A percentile compares a stretch with the other conserved stretches of the same genome.
Conservation (phyloP, 2,888 invertebrate genomes). For the Rutpela maculata region DNA sequence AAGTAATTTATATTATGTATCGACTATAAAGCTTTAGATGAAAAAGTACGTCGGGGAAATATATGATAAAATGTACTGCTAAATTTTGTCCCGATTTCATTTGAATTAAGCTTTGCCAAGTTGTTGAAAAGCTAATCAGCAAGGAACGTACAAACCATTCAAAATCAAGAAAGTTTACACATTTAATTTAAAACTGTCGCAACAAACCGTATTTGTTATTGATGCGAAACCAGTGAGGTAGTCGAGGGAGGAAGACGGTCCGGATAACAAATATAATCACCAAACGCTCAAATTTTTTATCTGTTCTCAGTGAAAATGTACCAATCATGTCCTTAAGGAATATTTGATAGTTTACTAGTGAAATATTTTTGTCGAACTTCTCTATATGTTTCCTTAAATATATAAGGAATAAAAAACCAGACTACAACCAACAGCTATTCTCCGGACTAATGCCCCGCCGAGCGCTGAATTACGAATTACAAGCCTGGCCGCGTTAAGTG, state of each 20-base stretch:
- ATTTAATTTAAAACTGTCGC: slow-evolving; percentile 54
- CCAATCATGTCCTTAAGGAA: too few species aligned
- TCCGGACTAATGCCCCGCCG: too few species aligned
- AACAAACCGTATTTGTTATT: slow-evolving; percentile 51
- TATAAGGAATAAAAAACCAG: too few species aligned
- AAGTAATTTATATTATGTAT: neutral
- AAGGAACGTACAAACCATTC: slow-evolving; percentile 53
- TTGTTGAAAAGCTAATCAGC: slow-evolving; percentile 59
- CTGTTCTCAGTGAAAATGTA: too few species aligned
- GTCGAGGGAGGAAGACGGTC: neutral
- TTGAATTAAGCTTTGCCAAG: slow-evolving; percentile 36
- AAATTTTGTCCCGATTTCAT: slow-evolving; percentile 33
- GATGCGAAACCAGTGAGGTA: slow-evolving; percentile 37
- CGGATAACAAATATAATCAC: neutral
- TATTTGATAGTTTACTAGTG: too few species aligned
- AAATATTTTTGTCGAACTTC: too few species aligned
- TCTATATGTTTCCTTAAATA: too few species aligned
- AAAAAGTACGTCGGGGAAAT: slow-evolving; percentile 8
- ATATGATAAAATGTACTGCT: slow-evolving; percentile 25
- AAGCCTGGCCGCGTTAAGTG: too few species aligned
- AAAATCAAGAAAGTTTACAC: slow-evolving; percentile 59
- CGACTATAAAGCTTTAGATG: neutral
- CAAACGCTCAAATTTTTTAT: too few species aligned
- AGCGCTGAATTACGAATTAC: too few species aligned
- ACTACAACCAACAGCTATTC: too few species aligned